These are phyloP conservation scores for Himalopsyche tibetana DNA, from an alignment of 2,888 invertebrate species.

Conservation along the genomic window DNA sequence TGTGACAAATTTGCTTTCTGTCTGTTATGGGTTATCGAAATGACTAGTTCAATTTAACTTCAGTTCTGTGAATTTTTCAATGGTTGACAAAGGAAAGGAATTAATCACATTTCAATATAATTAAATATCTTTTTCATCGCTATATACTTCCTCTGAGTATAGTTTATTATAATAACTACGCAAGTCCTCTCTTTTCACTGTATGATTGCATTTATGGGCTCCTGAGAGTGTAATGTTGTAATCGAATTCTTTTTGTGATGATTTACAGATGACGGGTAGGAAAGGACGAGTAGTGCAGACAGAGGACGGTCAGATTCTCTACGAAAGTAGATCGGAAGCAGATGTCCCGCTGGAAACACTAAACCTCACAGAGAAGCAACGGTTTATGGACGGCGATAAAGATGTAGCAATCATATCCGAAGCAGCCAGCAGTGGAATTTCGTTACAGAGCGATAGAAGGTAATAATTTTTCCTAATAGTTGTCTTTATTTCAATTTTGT, in stretches of 20 bases:
- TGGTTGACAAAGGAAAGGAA: too few relatives aligned
- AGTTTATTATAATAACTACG: too few relatives aligned
- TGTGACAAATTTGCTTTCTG: too few relatives aligned
- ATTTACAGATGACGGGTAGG: slow-evolving; percentile 93
- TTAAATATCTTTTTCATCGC: too few relatives aligned
- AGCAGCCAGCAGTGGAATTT: slow-evolving; percentile 98
- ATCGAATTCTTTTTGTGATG: slow-evolving; percentile 2
- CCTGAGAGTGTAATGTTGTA: too few relatives aligned
- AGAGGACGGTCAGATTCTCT: slow-evolving; percentile 94
- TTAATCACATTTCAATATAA: too few relatives aligned
- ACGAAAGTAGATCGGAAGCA: slow-evolving; percentile 95
- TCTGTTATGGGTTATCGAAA: too few relatives aligned
- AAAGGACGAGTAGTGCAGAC: slow-evolving; percentile 95
- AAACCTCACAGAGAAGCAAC: slow-evolving; percentile 92
- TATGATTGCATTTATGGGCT: too few relatives aligned
- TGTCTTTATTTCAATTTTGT: not conserved
- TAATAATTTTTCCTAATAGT: slow-evolving; percentile 62
- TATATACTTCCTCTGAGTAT: too few relatives aligned
- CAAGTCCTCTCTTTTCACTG: too few relatives aligned
- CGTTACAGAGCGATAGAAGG: slow-evolving; percentile 94
- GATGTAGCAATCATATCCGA: slow-evolving; percentile 99
- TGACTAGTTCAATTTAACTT: too few relatives aligned
- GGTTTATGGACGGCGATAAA: slow-evolving; percentile 99
- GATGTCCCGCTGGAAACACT: slow-evolving; percentile 98
- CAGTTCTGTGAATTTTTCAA: too few relatives aligned